Conservation (phyloP, 2,797 vertebrate species). For the Paedocypris micromegethes region DNA sequence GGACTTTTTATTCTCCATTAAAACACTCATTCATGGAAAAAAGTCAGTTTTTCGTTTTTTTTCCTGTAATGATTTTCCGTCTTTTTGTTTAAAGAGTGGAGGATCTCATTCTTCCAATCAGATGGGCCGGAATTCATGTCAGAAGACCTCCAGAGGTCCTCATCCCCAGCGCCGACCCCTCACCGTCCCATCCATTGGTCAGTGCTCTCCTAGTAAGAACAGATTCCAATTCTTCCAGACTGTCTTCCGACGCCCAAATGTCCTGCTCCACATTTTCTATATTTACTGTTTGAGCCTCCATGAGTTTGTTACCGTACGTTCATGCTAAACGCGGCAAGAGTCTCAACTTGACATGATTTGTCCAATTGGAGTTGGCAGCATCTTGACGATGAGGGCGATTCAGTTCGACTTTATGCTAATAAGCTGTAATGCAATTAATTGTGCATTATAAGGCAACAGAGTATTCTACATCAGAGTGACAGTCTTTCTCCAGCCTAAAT, state of each 20-base stretch:
- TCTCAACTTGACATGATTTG: too few species aligned
- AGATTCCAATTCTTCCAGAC: slow-evolving; percentile 6
- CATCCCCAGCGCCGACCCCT: slow-evolving; percentile 78
- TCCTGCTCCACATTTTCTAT: slow-evolving; percentile 33
- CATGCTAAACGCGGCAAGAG: too few species aligned
- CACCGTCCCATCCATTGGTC: slow-evolving; percentile 85
- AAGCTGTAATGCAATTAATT: too few species aligned
- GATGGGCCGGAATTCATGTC: slow-evolving; percentile 66
- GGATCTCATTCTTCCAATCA: slow-evolving; percentile 67
- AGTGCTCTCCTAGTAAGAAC: slow-evolving; percentile 62
- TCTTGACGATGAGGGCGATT: too few species aligned
- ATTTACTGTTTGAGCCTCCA: slow-evolving; percentile 46
- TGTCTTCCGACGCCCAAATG: slow-evolving; percentile 10
- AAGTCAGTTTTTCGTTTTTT: slow-evolving; percentile 28
- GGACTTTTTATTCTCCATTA: too few species aligned
- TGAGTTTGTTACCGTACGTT: slow-evolving; percentile 48
- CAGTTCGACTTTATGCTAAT: too few species aligned
- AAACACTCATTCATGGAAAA: too few species aligned
- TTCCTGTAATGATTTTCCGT: slow-evolving; percentile 47
- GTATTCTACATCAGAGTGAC: too few species aligned
- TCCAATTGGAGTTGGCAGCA: too few species aligned
- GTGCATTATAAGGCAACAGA: too few species aligned
- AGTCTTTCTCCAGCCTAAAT: too few species aligned
- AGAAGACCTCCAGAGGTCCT: slow-evolving; percentile 65
- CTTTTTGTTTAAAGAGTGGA: slow-evolving; percentile 36